phyloP scores from a whole-genome alignment of 2,113 vertebrate species.

The Elaphurus davidianus region DNA sequence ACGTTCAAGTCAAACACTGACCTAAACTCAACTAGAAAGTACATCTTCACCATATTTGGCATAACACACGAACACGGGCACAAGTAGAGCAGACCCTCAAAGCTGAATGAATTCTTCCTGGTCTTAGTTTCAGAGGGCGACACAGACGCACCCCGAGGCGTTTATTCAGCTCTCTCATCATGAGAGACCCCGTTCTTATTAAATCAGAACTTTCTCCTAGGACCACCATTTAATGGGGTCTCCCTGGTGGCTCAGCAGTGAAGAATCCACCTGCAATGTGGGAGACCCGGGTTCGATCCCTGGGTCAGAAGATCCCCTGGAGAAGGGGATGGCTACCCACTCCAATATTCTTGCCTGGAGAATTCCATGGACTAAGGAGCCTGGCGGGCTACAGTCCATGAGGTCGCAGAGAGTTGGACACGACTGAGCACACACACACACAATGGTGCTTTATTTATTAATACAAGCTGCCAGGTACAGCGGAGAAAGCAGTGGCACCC shows the following conservation, averaged over 20 bases:
- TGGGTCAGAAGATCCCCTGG: neutral
- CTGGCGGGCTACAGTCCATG: neutral
- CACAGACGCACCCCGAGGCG: neutral
- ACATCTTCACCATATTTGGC: neutral
- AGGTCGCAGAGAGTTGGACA: neutral
- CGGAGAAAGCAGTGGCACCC: too few relatives aligned
- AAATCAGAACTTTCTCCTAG: neutral
- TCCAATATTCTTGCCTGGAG: neutral
- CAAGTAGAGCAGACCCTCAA: neutral
- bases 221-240: neutral
- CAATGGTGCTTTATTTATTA: neutral
- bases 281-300: neutral
- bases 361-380: neutral
- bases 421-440: neutral
- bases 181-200: neutral
- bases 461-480: neutral
- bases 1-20: neutral
- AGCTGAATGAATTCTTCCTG: neutral
- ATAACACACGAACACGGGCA: neutral
- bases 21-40: neutral
- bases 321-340: neutral
- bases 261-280: neutral
- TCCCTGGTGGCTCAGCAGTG: neutral
- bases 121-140: neutral
- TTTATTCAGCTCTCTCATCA: neutral